These are phyloP conservation scores for Psilanteris sp. DNA, from an alignment of 1,140 invertebrate species.

Conservation along the genomic window DNA sequence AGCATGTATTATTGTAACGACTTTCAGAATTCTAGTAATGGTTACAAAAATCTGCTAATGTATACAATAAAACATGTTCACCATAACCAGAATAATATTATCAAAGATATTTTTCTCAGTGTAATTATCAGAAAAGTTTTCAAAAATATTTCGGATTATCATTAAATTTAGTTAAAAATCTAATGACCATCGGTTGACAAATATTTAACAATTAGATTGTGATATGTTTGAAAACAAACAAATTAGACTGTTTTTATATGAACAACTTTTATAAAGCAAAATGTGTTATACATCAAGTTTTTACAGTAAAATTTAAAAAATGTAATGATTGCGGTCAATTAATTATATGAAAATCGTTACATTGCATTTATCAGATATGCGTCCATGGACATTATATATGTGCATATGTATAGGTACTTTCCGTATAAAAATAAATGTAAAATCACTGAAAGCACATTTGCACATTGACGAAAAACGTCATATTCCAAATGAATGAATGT, in stretches of 20 bases:
- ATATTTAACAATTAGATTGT: conserved; percentile 36
- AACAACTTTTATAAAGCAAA: conserved; percentile 26
- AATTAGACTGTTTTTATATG: conserved; percentile 30
- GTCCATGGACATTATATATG: conserved; percentile 62
- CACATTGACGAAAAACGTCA: conserved; percentile 56
- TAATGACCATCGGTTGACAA: too few species aligned
- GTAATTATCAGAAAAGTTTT: too few species aligned
- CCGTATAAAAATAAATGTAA: conserved; percentile 56
- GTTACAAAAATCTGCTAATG: too few species aligned
- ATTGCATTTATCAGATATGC: conserved; percentile 60
- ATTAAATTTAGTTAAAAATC: too few species aligned
- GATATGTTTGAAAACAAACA: too few species aligned
- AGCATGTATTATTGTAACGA: too few species aligned
- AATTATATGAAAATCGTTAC: conserved; percentile 56
- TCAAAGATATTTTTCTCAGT: too few species aligned
- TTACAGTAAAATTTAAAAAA: conserved; percentile 36
- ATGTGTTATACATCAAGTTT: conserved; percentile 38
- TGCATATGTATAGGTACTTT: conserved; percentile 62
- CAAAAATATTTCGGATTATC: too few species aligned
- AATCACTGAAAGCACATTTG: conserved; percentile 64
- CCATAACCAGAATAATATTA: too few species aligned
- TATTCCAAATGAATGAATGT: conserved; percentile 55
- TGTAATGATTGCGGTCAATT: conserved; percentile 60
- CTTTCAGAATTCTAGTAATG: too few species aligned
- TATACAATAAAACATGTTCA: too few species aligned